A percentile compares a stretch with the other conserved stretches of the same genome.
Evolutionary conservation across 2,888 invertebrate genomes (phyloP).

Genomic region (Rotaria magnacalcarata): DNA sequence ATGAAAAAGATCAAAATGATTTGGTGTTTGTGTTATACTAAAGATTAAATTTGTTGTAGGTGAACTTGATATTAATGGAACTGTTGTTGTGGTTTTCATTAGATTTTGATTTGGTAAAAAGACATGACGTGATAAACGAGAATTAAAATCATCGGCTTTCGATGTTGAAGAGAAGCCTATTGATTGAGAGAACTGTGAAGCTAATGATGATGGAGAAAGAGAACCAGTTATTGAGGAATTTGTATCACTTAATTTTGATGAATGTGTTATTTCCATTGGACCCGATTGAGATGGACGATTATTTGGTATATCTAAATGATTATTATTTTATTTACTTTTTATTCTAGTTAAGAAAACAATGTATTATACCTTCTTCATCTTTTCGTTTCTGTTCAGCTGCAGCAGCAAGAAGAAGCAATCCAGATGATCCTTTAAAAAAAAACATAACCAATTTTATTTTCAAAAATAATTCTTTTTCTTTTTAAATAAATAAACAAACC

Average conservation of each 20-base stretch:
- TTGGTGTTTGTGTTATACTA: not conserved
- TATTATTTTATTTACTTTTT: too few species aligned
- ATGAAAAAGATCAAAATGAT: not conserved
- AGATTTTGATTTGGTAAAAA: not conserved
- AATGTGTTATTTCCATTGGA: not conserved
- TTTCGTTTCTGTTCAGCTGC: conserved; percentile 34
- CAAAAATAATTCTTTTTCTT: too few species aligned
- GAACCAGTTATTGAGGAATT: not conserved
- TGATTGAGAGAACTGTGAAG: not conserved
- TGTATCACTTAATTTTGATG: conserved; percentile 22
- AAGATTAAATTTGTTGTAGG: not conserved
- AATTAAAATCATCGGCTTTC: not conserved
- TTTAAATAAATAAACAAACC: not conserved
- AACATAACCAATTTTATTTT: not conserved
- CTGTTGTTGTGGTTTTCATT: not conserved
- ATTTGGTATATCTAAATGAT: not conserved
- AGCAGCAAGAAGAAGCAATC: not conserved
- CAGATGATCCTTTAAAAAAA: not conserved
- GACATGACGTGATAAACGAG: not conserved
- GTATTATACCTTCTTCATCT: not conserved
- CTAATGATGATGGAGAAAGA: conserved; percentile 17
- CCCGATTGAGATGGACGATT: not conserved
- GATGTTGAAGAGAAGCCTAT: not conserved
- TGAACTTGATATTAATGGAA: not conserved
- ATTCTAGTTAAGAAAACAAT: not conserved